Conservation (phyloP, 1,140 invertebrate species). For the Chymomyza costata region DNA sequence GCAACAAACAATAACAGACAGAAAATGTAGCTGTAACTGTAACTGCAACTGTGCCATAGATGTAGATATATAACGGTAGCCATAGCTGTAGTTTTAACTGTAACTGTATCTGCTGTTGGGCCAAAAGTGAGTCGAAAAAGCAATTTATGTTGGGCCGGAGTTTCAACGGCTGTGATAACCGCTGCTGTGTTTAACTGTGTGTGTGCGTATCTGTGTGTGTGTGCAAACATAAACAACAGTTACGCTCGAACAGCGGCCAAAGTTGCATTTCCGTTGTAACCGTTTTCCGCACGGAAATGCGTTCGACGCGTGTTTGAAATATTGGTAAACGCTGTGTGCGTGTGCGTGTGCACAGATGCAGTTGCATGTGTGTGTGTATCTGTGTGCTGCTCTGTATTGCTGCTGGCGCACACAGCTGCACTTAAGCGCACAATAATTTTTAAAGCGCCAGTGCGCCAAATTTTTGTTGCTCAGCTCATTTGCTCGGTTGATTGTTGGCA, state of each 20-base stretch:
- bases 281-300: conserved; percentile 49
- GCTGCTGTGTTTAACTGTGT: conserved; percentile 12
- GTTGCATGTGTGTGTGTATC: conserved; percentile 5
- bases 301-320: conserved; percentile 49
- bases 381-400: too few relatives aligned
- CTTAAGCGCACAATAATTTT: conserved; percentile 27
- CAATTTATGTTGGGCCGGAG: conserved; percentile 22
- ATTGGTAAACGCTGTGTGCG: conserved; percentile 27
- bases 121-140: conserved; percentile 24
- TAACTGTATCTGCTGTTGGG: conserved; percentile 25
- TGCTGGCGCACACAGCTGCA: conserved; percentile 13
- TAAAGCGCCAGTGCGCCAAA: conserved; percentile 5
- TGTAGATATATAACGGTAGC: too few relatives aligned
- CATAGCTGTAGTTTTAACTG: background rate
- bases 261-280: conserved; percentile 46
- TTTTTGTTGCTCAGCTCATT: conserved; percentile 23
- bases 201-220: conserved; percentile 6
- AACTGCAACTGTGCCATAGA: conserved; percentile 13
- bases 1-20: too few relatives aligned
- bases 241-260: conserved; percentile 44
- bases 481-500: conserved; percentile 19
- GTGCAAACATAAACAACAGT: conserved; percentile 46
- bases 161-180: conserved; percentile 30
- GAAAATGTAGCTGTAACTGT: conserved; percentile 23
- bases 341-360: background rate